Conservation (phyloP, 2,888 invertebrate genomes). For the Tenthredo livida region DNA sequence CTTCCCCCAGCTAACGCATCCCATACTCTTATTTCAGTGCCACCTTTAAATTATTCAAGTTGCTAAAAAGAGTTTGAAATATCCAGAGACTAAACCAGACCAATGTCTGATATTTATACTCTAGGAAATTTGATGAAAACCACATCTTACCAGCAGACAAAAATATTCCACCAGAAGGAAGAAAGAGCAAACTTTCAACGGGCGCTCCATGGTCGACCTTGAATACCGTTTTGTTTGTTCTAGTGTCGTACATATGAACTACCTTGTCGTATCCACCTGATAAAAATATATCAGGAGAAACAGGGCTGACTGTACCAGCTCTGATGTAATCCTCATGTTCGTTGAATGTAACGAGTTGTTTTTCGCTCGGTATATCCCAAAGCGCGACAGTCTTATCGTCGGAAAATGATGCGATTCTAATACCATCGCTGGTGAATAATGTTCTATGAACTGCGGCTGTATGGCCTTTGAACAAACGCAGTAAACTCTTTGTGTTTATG, state of each 20-base stretch:
- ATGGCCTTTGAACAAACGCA: slow-evolving; percentile 93
- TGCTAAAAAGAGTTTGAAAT: not conserved
- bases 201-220: slow-evolving; percentile 93
- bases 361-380: slow-evolving; percentile 96
- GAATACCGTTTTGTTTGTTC: slow-evolving; percentile 85
- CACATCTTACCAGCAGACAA: slow-evolving; percentile 87
- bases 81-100: not conserved
- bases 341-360: slow-evolving; percentile 83
- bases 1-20: slow-evolving; percentile 94
- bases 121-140: slow-evolving; percentile 8
- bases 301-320: slow-evolving; percentile 89
- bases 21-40: slow-evolving; percentile 95
- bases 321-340: slow-evolving; percentile 91
- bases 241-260: slow-evolving; percentile 92
- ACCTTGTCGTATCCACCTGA: slow-evolving; percentile 95
- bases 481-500: slow-evolving; percentile 88
- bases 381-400: slow-evolving; percentile 93
- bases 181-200: slow-evolving; percentile 92
- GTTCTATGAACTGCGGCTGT: slow-evolving; percentile 89
- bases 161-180: slow-evolving; percentile 94
- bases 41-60: slow-evolving; percentile 80
- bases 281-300: slow-evolving; percentile 87
- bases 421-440: slow-evolving; percentile 88
- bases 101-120: too few relatives aligned
- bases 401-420: slow-evolving; percentile 91